phyloP scores from a whole-genome alignment of 2,888 invertebrate genomes.

The Caenorhabditis sp. region DNA sequence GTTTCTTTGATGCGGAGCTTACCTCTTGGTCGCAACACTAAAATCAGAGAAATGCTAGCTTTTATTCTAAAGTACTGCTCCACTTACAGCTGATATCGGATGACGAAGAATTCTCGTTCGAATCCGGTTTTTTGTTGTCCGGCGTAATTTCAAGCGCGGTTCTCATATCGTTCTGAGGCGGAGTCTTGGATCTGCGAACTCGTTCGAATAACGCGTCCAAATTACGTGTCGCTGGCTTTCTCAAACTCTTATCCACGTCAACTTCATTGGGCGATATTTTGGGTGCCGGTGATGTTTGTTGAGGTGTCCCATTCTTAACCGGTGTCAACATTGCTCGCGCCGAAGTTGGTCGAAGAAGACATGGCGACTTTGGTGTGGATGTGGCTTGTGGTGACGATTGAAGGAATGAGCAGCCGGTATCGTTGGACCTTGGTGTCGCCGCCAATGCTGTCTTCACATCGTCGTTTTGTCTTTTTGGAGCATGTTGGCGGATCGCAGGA shows the following conservation, averaged over 20 bases:
- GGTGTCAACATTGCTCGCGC: constrained; percentile 4
- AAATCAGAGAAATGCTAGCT: neutral
- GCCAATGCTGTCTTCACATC: neutral
- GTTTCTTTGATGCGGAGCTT: constrained; percentile 35
- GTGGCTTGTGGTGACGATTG: constrained; percentile 14
- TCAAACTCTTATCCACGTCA: constrained; percentile 36
- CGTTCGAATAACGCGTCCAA: constrained; percentile 3
- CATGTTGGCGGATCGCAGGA: neutral
- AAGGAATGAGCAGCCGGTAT: neutral
- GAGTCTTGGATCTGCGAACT: constrained; percentile 6
- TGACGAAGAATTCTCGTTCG: constrained; percentile 9
- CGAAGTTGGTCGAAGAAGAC: neutral
- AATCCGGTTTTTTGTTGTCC: neutral
- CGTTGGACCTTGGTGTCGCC: neutral
- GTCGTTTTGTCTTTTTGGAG: neutral
- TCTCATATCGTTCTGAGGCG: constrained; percentile 6
- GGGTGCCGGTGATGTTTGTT: neutral
- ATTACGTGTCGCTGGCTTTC: constrained; percentile 14
- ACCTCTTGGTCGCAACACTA: constrained; percentile 4
- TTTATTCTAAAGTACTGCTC: neutral
- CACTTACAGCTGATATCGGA: too few species aligned
- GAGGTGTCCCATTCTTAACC: neutral
- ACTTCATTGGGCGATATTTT: constrained; percentile 13
- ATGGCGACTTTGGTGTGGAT: constrained; percentile 22
- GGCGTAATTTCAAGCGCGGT: constrained; percentile 3